Base-by-base conservation (phyloP, 2,888 invertebrate species). In the Sinelater perroti region DNA sequence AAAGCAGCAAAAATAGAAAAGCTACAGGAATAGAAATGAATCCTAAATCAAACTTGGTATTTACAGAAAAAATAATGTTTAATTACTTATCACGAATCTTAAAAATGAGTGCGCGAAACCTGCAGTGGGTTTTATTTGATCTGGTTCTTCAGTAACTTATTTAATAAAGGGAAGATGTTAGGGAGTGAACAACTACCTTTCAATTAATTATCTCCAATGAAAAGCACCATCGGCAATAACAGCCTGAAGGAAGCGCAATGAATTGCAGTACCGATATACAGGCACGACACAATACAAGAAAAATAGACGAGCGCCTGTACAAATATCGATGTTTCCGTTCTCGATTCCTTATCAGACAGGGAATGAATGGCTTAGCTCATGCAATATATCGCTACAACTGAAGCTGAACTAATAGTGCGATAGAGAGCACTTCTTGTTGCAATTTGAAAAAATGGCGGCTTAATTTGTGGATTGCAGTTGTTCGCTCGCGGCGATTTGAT, bases 291-390 rank as follows among this genome's bases (percentile, higher is more conserved):
- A 61, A 61, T 56, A 56, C 56, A 61, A 61, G 60, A 61, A 61
- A 61, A 61, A 61, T 61, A 61, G 56, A 56, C 33, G 50, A 56
- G 40, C 60, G 60, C 54, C 50, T 55, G 63, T 60, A 60, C 66
- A 61, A 67, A 62, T 65, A 66, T 69, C 66, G 67, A 61, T 62
- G 65, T 63, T 66, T 63, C 67, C 67, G 63, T 65, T 63, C 63
- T 58, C 56, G 67, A 71, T 71, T 66, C 61, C 67, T 70, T 71
- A 71, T 70, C 69, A 64, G 62, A 47, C 61, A 58, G 63, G 56
- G 68, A 67, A 67, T 67, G 67, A 70, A 70, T 69, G 66, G 68
- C 67, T 68, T 62, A 68, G 64, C 66, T 65, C 66, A 60, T 67
- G 67, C 68, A 65, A 71, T 70, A 69, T 67, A 69, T 70, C 63